Base-by-base conservation (phyloP, 2,797 vertebrate species). In the Gephyroberyx darwinii region DNA sequence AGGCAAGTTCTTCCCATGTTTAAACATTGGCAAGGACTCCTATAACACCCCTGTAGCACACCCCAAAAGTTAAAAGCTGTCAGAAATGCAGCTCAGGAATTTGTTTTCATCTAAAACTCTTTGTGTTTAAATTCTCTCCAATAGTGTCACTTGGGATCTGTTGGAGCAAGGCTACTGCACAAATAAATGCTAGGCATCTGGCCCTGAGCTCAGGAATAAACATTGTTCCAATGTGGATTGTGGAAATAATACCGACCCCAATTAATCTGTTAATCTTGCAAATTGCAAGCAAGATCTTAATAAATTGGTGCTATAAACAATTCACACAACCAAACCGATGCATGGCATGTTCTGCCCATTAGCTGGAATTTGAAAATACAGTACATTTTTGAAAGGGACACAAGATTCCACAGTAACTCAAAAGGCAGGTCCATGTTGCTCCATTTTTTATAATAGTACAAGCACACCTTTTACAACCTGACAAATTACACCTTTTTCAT, bases 41-140 rank as follows among this genome's bases (percentile, higher is more conserved):
- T 77, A 82, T 37, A 81, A 84, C 69, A 82, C 22, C 84, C 86
- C 83, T 83, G 77, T 61, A 89, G 80, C 86, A 72, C 16, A 66
- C 26, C 75, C 60, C 51, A 58, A 65, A 82, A 82, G 67, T 86
- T 88, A 75, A 85, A 90, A 91, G 82, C 56, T 83, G 63, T 75
- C 64, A 75, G 76, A 59, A 83, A 84, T 74, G 65, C 65, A 78
- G 67, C 72, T 85, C 73, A 80, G 80, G 77, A 85, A 78, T 80
- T 74, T 80, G 57, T 78, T 62, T 73, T 26, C 31, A 30, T 16
- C 31, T 48, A 43, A 13, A 31, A 12, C 58, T 72, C 66, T 81
- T 75, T 75, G 63, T 81, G 74, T 72, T 71, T 69, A 14, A 54
- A 37, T 37, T 66, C 75, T 82, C 81, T 75, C 69, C 81, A 77